Evolutionary conservation across 2,888 invertebrate species (phyloP).

Genomic region (Drosophila nr. perissopoda): DNA sequence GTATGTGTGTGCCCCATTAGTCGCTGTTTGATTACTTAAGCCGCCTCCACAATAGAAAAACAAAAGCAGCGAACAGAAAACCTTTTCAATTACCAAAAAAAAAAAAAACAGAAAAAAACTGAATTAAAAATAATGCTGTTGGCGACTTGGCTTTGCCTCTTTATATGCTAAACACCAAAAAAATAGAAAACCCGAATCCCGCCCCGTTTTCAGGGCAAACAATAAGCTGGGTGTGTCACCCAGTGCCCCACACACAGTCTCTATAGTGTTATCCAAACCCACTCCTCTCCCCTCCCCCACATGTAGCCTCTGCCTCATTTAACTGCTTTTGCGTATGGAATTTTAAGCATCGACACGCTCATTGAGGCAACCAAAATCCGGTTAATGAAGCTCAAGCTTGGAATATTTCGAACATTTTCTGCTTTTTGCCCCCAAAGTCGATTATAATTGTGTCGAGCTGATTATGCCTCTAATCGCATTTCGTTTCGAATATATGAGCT

Average conservation of each 20-base stretch:
- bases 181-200: slow-evolving; percentile 5
- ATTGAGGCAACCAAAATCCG: slow-evolving; percentile 9
- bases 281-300: not conserved
- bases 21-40: slow-evolving; percentile 70
- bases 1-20: slow-evolving; percentile 44
- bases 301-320: not conserved
- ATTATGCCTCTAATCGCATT: not conserved
- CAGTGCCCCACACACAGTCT: not conserved
- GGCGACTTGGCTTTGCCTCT: slow-evolving; percentile 60
- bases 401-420: not conserved
- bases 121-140: slow-evolving; percentile 11
- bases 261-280: not conserved
- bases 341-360: slow-evolving; percentile 33
- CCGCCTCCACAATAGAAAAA: slow-evolving; percentile 54
- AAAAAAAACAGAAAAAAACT: not conserved
- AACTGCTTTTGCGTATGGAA: slow-evolving; percentile 8
- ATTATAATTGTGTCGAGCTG: not conserved
- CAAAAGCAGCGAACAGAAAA: slow-evolving; percentile 34
- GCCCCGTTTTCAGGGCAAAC: slow-evolving; percentile 17
- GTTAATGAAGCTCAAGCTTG: not conserved
- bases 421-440: not conserved
- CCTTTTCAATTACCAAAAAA: slow-evolving; percentile 72
- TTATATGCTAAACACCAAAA: slow-evolving; percentile 64
- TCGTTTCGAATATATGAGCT: not conserved
- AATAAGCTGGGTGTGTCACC: slow-evolving; percentile 51